Conservation (phyloP, 2,888 invertebrate genomes). For the Drosophila putrida region DNA sequence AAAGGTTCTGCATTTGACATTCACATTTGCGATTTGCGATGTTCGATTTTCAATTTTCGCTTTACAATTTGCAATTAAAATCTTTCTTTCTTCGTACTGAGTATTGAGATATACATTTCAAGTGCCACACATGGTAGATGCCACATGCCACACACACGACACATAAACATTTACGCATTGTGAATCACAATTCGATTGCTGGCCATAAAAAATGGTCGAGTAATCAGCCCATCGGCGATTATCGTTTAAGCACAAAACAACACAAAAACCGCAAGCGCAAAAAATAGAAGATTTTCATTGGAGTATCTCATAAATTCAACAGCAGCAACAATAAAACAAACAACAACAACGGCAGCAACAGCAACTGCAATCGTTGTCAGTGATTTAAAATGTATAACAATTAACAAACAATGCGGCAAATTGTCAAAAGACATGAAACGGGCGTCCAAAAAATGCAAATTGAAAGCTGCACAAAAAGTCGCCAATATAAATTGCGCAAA, state of each 20-base stretch:
- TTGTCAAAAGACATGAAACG: constrained; percentile 76
- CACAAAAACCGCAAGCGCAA: constrained; percentile 1
- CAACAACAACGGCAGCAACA: constrained; percentile 28
- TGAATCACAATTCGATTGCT: constrained; percentile 13
- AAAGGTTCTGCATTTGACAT: constrained; percentile 30
- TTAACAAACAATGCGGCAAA: constrained; percentile 76
- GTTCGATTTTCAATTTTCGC: constrained; percentile 16
- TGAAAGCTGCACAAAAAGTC: constrained; percentile 50
- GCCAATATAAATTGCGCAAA: constrained; percentile 54
- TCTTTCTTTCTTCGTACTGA: constrained; percentile 17
- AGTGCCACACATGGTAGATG: not conserved
- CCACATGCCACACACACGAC: not conserved
- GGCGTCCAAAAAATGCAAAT: constrained; percentile 74
- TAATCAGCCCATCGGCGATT: constrained; percentile 34
- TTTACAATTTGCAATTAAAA: constrained; percentile 46
- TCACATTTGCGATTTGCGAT: not conserved
- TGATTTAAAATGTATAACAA: constrained; percentile 77
- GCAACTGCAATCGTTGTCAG: constrained; percentile 53
- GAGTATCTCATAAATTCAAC: constrained; percentile 48
- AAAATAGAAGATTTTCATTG: not conserved
- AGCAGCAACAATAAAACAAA: constrained; percentile 17
- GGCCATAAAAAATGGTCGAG: constrained; percentile 13
- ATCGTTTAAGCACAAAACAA: constrained; percentile 3
- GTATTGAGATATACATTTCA: not conserved
- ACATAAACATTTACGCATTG: not conserved